Base-by-base conservation (phyloP, 2,888 invertebrate species). In the Diplolepis rosae region DNA sequence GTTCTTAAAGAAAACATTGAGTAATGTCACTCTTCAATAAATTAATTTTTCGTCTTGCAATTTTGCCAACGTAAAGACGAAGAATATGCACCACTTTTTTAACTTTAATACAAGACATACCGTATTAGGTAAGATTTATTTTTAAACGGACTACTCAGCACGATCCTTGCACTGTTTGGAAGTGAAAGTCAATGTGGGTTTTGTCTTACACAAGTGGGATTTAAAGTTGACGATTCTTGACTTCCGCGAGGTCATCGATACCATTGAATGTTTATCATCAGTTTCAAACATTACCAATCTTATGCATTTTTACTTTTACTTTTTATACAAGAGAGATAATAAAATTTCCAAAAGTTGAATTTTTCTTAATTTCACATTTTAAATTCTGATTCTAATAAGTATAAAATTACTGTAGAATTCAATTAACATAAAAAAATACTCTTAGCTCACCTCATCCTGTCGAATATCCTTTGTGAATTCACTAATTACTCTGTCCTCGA, bases 401-500 rank as follows among this genome's bases (percentile, higher is more conserved):
- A 22, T n/a, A 24, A 39, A 7, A 61, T 61, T 48, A 48, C 1
- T 13, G 35, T 22, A 56, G n/a, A n/a, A 39, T n/a, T n/a, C 24
- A 61, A 39, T 35, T 22, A 7, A 39, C 1, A 11, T 3, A 27
- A 30, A 35, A n/a, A 54, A n/a, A 7, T 69, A 32, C 15, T 24
- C 7, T 35, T 28, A n/a, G n/a, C 87, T 86, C 75, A 87, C 87
- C 84, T 76, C 76, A 71, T 85, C 83, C 69, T 81, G 79, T 65
- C 78, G 82, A 32, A 75, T 89, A 82, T 90, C 87, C 67, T 88
- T 89, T 27, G 86, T 86, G 77, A 89, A 90, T 79, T 91, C 90
- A 72, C 89, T 90, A 83, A 90, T 90, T 69, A 90, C 90, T 81
- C 86, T 90, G 80, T 91, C 91, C 68, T 91, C 91, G 83, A 74